These are phyloP conservation scores for Aix galericulata DNA, from an alignment of 2,113 vertebrate species.

Conservation along the genomic window DNA sequence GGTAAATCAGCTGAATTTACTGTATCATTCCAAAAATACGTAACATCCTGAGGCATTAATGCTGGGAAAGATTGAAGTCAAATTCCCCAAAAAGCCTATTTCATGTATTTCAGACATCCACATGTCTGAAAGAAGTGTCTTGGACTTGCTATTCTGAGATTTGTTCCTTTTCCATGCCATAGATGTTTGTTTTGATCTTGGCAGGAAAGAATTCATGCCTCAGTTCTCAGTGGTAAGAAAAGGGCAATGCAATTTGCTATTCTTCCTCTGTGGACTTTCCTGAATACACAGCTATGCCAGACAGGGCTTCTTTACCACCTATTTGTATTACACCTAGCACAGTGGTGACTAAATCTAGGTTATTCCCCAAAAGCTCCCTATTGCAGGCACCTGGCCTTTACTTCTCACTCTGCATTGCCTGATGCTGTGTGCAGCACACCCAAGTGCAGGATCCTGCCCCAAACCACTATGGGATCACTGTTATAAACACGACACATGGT, in stretches of 20 bases:
- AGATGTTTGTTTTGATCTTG: neutral
- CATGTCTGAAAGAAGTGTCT: neutral
- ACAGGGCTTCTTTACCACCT: neutral
- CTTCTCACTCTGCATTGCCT: neutral
- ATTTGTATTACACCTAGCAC: neutral
- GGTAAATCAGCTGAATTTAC: neutral
- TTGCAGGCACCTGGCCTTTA: neutral
- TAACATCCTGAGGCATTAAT: neutral
- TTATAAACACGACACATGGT: rapidly evolving
- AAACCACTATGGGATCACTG: neutral
- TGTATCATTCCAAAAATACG: neutral
- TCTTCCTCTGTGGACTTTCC: neutral
- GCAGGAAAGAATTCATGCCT: neutral
- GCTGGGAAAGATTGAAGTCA: neutral
- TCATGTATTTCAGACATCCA: neutral
- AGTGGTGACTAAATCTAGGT: neutral
- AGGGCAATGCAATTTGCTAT: neutral
- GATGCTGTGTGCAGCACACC: neutral
- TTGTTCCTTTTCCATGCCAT: neutral
- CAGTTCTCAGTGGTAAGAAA: neutral
- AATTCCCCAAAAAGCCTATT: neutral
- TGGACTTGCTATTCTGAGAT: neutral
- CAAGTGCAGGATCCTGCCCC: neutral
- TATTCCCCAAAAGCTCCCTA: neutral
- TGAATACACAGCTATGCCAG: neutral